Evolutionary conservation across 2,888 invertebrate species (phyloP).

Genomic region (Paralinhomoeus sp.): DNA sequence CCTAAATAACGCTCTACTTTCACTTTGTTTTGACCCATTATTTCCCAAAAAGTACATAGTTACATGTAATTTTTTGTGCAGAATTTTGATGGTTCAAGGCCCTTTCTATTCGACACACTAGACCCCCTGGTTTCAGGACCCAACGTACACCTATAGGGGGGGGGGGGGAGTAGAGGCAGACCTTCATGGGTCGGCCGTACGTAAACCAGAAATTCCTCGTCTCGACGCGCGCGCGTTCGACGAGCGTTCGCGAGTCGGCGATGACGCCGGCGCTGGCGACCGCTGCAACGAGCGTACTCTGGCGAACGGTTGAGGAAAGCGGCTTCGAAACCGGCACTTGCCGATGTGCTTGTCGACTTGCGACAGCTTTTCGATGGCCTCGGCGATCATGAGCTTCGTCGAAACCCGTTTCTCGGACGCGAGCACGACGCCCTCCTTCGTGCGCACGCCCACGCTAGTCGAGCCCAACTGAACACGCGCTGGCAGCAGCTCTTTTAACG

Average conservation of each 20-base stretch:
- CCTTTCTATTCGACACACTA: no score
- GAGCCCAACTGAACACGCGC: conserved; percentile 47
- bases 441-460: conserved; percentile 90
- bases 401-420: conserved; percentile 96
- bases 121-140: no score
- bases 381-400: conserved; percentile 80
- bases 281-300: conserved; percentile 9
- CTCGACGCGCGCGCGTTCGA: conserved; percentile 69
- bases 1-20: no score
- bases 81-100: no score
- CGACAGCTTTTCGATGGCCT: conserved; percentile 92
- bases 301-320: no score
- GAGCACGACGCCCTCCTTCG: conserved; percentile 78
- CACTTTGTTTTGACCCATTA: no score
- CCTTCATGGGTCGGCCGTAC: conserved; percentile 11
- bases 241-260: conserved; percentile 82
- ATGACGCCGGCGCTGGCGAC: conserved; percentile 46
- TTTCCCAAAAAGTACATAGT: no score
- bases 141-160: no score
- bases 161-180: background rate
- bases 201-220: conserved; percentile 34
- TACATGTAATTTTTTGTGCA: background rate
- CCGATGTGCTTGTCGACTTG: conserved; percentile 91
- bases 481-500: background rate
- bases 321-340: no score